Evolutionary conservation across 2,797 vertebrate species (phyloP), one percentile per base, ranked within the genome.

Genomic region (Miopithecus talapoin): DNA sequence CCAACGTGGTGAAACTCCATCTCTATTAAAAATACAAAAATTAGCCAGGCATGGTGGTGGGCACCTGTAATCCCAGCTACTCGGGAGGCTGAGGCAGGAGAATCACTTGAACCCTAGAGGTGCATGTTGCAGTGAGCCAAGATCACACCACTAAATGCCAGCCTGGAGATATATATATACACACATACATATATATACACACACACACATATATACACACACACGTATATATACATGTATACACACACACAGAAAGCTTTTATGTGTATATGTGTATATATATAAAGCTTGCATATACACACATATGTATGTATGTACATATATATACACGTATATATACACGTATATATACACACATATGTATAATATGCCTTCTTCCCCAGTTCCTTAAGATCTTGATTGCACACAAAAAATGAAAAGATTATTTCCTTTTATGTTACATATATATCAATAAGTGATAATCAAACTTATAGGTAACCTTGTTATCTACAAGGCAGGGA

Each of bases 151-250:
- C 33, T 68, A 68, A 68, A n/a, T 0, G 1, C 8, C 61, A 68
- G 7, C 4, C 16, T 68, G 33, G 16, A 64, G 5, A 8, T 17
- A n/a, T 8, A 8, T 64, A 4, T 1, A 12, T 1, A 57, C 1
- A 57, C 24, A 26, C 24, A 57, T 10, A 24, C 8, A 57, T 24
- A 57, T 4, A 55, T 1, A 57, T 3, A 30, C 2, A 50, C 4
- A 48, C 4, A 48, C 48, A 48, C 46, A 53, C 17, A 53, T 2
- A 53, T 53, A 53, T 17, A 24, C 3, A 14, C 2, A 48, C 48
- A 50, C 4, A 50, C 8, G 1, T 22, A 53, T 55, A 55, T 22
- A 53, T 21, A 53, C 19, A 55, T 22, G 3, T 55, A 55, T 53
- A 53, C 16, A 50, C 48, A 50, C 8, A 55, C 21, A 55, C 3